Evolutionary conservation across 2,888 invertebrate genomes (phyloP).

Genomic region (Acronicta psi): DNA sequence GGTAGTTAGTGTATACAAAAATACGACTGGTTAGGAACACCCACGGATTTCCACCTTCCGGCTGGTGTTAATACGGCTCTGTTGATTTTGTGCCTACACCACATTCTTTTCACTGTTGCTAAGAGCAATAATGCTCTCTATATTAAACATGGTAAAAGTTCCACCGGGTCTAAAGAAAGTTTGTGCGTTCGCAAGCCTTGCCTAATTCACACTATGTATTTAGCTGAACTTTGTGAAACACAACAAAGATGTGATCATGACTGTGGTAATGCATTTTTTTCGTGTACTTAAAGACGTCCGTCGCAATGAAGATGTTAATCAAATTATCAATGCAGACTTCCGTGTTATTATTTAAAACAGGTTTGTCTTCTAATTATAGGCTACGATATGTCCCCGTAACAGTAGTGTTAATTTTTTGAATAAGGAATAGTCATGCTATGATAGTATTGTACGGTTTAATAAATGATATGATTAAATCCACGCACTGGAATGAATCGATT

Average conservation of each 20-base stretch:
- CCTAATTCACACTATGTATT: constrained; percentile 86
- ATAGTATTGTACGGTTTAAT: constrained; percentile 33
- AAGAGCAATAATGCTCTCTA: constrained; percentile 73
- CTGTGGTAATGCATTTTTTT: constrained; percentile 84
- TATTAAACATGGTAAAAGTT: constrained; percentile 61
- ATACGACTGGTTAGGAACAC: constrained; percentile 83
- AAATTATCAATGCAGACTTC: constrained; percentile 84
- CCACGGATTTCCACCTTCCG: constrained; percentile 82
- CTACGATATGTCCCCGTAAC: constrained; percentile 35
- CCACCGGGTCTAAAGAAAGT: constrained; percentile 40
- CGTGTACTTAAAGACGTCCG: constrained; percentile 79
- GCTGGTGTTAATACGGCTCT: constrained; percentile 84
- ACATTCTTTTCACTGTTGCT: constrained; percentile 64
- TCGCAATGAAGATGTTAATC: constrained; percentile 77
- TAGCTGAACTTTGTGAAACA: constrained; percentile 87
- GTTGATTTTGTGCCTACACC: constrained; percentile 80
- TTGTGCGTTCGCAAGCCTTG: constrained; percentile 66
- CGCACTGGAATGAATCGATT: constrained; percentile 69
- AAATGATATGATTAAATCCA: constrained; percentile 61
- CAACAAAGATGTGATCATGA: constrained; percentile 83
- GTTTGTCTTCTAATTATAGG: constrained; percentile 63
- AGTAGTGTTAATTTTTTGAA: constrained; percentile 33
- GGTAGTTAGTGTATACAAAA: constrained; percentile 76
- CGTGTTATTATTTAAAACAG: constrained; percentile 80
- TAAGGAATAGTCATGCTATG: constrained; percentile 24